Evolutionary conservation across 2,113 vertebrate genomes (phyloP).

Genomic region (Callospermophilus lateralis): DNA sequence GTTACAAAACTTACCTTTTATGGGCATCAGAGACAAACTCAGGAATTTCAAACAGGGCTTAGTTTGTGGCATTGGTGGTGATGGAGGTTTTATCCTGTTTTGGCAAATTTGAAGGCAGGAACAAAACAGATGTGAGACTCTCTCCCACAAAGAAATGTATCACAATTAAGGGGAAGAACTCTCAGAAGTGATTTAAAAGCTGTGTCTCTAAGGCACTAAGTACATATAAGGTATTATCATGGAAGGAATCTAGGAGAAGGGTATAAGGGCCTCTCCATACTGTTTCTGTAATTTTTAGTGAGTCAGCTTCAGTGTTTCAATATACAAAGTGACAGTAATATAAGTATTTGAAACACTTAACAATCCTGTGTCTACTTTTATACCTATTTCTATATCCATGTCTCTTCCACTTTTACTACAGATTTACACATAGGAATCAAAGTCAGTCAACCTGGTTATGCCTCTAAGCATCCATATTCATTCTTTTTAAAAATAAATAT

Average conservation of each 20-base stretch:
- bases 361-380: background rate
- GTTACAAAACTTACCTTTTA: background rate
- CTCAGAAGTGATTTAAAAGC: background rate
- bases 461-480: background rate
- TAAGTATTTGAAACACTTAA: background rate
- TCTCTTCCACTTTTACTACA: background rate
- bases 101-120: conserved; percentile 29
- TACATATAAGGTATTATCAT: background rate
- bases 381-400: background rate
- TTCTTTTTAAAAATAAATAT: background rate
- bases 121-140: background rate
- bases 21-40: background rate
- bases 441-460: background rate
- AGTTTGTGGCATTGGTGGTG: background rate
- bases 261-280: background rate
- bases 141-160: conserved; percentile 6
- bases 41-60: conserved; percentile 45
- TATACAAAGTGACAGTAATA: background rate
- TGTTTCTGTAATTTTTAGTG: background rate
- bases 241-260: background rate
- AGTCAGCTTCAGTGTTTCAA: background rate
- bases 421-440: background rate
- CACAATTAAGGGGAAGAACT: background rate
- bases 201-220: background rate
- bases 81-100: conserved; percentile 51